These are phyloP conservation scores for Saccopteryx bilineata DNA, from an alignment of 2,113 vertebrate species.

Conservation along the genomic window DNA sequence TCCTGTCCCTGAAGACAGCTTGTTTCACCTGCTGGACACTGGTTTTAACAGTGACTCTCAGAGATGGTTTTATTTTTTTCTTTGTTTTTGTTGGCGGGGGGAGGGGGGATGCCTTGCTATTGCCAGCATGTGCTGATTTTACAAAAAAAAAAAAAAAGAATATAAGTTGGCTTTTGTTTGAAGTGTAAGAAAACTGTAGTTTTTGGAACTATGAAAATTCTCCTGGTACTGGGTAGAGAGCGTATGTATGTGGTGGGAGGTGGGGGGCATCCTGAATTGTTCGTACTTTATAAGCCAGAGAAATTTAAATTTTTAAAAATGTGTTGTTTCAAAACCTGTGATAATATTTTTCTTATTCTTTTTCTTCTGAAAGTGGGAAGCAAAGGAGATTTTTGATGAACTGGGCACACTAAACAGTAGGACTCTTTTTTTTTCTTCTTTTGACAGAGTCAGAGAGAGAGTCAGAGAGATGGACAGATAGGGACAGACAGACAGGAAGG, in stretches of 20 bases:
- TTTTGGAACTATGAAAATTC: constrained; percentile 18
- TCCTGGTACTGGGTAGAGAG: neutral
- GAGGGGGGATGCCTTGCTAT: neutral
- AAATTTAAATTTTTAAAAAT: neutral
- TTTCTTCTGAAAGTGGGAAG: constrained; percentile 24
- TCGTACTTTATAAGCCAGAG: neutral
- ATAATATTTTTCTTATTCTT: neutral
- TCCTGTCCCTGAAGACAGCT: constrained; percentile 6
- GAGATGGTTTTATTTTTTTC: neutral
- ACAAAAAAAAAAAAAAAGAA: constrained; percentile 17
- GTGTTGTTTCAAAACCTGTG: neutral
- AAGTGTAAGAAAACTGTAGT: neutral
- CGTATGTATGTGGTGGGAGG: neutral
- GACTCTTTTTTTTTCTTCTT: neutral
- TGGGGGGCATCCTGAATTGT: neutral
- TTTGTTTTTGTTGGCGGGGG: neutral
- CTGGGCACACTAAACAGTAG: neutral
- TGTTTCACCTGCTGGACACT: neutral
- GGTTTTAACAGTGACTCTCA: neutral
- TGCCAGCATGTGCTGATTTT: neutral
- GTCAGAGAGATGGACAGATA: no score
- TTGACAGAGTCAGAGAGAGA: no score
- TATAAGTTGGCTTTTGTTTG: neutral
- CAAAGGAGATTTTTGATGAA: constrained; percentile 16
- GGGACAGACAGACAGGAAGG: no score